Percentiles rank a stretch among this genome's conserved stretches.
phyloP scores from a whole-genome alignment of 2,797 vertebrate genomes.

The Ctenopoma multispine region DNA sequence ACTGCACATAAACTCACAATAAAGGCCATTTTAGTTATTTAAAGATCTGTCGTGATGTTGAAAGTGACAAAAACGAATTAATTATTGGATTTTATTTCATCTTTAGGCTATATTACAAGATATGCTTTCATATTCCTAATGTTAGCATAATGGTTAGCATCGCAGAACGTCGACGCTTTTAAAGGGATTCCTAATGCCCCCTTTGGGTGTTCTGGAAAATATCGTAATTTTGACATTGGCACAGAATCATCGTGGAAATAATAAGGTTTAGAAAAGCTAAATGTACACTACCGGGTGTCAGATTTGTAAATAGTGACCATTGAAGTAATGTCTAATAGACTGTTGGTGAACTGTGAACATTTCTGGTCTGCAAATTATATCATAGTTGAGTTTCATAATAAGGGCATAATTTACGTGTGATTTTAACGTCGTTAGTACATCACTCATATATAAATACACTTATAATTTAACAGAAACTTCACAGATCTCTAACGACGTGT shows the following conservation, averaged over 20 bases:
- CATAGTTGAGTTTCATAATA: rapidly evolving
- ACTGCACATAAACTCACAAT: rapidly evolving
- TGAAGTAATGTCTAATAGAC: background rate
- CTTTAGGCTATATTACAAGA: background rate
- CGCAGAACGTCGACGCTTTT: slow-evolving; percentile 28
- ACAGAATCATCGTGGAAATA: rapidly evolving
- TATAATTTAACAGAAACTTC: rapidly evolving
- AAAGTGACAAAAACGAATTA: rapidly evolving
- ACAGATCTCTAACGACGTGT: rapidly evolving
- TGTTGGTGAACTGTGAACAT: rapidly evolving
- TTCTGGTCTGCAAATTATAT: rapidly evolving
- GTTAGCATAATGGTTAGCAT: background rate
- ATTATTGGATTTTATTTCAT: background rate
- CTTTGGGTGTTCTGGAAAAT: rapidly evolving
- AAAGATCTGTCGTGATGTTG: rapidly evolving
- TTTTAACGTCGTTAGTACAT: background rate
- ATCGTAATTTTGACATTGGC: rapidly evolving
- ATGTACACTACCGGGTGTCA: rapidly evolving
- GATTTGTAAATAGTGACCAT: rapidly evolving
- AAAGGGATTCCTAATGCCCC: slow-evolving; percentile 28
- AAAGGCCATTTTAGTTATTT: background rate
- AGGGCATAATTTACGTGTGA: rapidly evolving
- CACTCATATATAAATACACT: rapidly evolving
- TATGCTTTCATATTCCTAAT: background rate
- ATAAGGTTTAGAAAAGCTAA: rapidly evolving